Conservation (phyloP, 2,888 invertebrate genomes). For the Pandemis heparana region DNA sequence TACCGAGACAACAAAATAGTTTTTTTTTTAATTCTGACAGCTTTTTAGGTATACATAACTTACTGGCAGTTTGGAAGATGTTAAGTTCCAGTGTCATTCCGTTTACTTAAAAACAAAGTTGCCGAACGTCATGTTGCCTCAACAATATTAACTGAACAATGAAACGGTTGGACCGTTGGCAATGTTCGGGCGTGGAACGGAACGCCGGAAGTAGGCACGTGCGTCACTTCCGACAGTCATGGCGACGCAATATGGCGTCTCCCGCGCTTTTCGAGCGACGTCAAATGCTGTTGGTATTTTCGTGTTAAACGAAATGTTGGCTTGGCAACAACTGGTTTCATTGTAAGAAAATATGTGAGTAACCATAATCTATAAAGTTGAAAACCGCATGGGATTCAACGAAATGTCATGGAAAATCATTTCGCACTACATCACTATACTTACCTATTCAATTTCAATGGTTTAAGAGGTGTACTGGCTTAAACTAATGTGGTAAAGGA, state of each 20-base stretch:
- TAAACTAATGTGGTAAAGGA: no score
- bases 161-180: conserved; percentile 66
- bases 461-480: no score
- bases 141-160: conserved; percentile 50
- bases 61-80: background rate
- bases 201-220: conserved; percentile 82
- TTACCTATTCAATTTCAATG: no score
- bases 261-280: conserved; percentile 68
- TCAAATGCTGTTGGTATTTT: conserved; percentile 8
- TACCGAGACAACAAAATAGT: no score
- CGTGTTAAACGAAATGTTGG: background rate
- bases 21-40: no score
- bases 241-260: conserved; percentile 81
- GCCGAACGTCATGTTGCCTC: conserved; percentile 28
- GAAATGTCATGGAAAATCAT: no score
- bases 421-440: no score
- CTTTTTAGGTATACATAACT: no score
- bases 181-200: conserved; percentile 78
- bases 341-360: background rate
- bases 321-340: background rate
- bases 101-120: conserved; percentile 31
- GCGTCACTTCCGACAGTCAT: conserved; percentile 80
- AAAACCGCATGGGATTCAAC: no score
- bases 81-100: background rate
- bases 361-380: background rate